Percentiles rank a stretch among this genome's conserved stretches.
Conservation (phyloP, 2,113 vertebrate species). For the Grallaria varia region DNA sequence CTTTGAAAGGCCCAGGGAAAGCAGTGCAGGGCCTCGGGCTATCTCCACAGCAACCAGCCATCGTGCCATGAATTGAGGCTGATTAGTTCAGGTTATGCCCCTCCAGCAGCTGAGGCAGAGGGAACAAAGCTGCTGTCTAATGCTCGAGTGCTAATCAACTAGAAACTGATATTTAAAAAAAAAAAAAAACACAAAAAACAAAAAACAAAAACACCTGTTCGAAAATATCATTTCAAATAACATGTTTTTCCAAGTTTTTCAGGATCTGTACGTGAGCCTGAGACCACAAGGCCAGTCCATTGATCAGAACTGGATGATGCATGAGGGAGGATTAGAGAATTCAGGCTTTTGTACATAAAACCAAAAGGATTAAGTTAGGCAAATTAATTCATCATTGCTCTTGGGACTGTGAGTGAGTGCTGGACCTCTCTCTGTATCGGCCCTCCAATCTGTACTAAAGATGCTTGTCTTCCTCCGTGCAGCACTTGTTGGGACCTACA, state of each 20-base stretch:
- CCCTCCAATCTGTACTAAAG: not conserved
- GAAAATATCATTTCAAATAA: not conserved
- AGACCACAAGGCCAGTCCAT: not conserved
- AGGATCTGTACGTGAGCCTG: not conserved
- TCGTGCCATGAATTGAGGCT: constrained; percentile 45
- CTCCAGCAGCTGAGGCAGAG: constrained; percentile 49
- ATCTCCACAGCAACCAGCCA: constrained; percentile 62
- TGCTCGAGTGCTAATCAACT: constrained; percentile 10
- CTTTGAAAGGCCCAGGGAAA: constrained; percentile 22
- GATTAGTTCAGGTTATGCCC: constrained; percentile 63
- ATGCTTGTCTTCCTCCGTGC: accelerated
- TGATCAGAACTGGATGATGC: accelerated
- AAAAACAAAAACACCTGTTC: too few species aligned
- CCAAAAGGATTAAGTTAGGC: not conserved
- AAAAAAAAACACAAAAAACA: too few species aligned
- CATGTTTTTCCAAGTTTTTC: not conserved
- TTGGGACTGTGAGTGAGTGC: not conserved
- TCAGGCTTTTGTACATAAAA: not conserved
- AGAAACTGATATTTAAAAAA: not conserved
- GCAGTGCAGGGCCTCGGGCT: not conserved
- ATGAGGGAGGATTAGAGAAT: not conserved
- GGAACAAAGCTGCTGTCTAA: constrained; percentile 37
- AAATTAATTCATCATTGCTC: constrained; percentile 32
- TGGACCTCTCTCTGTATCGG: not conserved
- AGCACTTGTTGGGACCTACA: not conserved